Evolutionary conservation across 1,140 invertebrate genomes (phyloP).

Genomic region (Drosophila subobscura): DNA sequence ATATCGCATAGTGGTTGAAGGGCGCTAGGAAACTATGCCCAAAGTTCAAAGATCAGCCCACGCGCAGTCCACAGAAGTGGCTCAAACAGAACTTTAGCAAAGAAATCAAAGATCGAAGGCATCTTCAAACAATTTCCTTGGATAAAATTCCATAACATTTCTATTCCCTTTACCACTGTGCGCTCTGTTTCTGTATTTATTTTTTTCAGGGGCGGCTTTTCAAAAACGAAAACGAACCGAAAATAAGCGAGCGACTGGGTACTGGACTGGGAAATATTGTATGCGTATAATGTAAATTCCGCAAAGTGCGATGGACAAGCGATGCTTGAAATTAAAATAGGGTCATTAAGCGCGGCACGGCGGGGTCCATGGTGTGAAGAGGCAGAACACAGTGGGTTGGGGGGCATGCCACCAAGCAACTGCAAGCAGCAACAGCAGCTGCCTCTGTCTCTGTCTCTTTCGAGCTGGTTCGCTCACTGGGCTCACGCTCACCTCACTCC

Average conservation of each 20-base stretch:
- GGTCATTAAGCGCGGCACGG: slow-evolving; percentile 67
- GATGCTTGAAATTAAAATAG: slow-evolving; percentile 80
- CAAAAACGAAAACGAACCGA: slow-evolving; percentile 60
- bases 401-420: slow-evolving; percentile 17
- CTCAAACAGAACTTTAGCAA: background rate
- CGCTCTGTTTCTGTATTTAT: too few species aligned
- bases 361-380: slow-evolving; percentile 41
- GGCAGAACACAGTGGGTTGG: slow-evolving; percentile 1
- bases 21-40: background rate
- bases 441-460: slow-evolving; percentile 5
- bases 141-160: background rate
- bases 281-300: slow-evolving; percentile 79
- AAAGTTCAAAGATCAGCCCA: too few species aligned
- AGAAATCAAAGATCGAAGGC: background rate
- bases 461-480: slow-evolving; percentile 29
- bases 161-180: slow-evolving; percentile 5
- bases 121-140: background rate
- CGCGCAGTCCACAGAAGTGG: too few species aligned
- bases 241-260: slow-evolving; percentile 22
- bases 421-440: slow-evolving; percentile 3
- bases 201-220: slow-evolving; percentile 57
- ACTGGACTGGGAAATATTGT: slow-evolving; percentile 54
- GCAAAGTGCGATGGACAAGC: slow-evolving; percentile 79
- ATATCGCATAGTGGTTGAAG: slow-evolving; percentile 14
- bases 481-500: slow-evolving; percentile 4